Base-by-base conservation (phyloP, 1,140 invertebrate genomes). In the Zaprionus tsacasi region DNA sequence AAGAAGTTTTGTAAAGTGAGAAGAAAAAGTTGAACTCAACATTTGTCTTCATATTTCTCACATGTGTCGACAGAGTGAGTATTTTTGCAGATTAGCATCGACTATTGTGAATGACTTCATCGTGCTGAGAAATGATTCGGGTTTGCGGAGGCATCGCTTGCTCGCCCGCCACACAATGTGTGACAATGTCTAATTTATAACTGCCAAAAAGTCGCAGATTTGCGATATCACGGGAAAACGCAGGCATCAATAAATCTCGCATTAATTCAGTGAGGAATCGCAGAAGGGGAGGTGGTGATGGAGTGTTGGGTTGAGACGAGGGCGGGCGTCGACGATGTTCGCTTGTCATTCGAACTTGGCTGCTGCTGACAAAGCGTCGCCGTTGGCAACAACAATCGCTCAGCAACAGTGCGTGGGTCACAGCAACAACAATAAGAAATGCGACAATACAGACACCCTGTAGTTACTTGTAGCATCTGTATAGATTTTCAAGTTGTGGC, bases 241-340 rank as follows among this genome's bases (percentile, higher is more conserved):
- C 52, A 67, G 52, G 70, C 68, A 78, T 80, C 83, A 78, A 89
- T 88, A 88, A 87, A 81, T 88, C 81, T 88, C 73, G 69, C 82
- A 88, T 89, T 87, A 83, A 83, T 75, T 70, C 67, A 52, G 70
- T 67, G 38, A 30, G 35, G 57, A 25, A 55, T 17, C 21, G 21
- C 21, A 21, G 21, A 30, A 3, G 27, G 17, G 8, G 15, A 15
- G 59, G 57, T 15, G 56, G 33, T 27, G 40, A 21, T 21, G 11
- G 38, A 27, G 3, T 13, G 43, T 40, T 8, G 40, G 15, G n/a
- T 8, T 27, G 25, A n/a, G 43, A 17, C 52, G 6, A 33, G 15
- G 8, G 60, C 50, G 15, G 8, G 52, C 50, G 30, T 36, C 35
- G 52, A 45, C 52, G 30, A 63, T 13, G 68, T 52, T 54, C 59